A percentile compares a stretch with the other conserved stretches of the same genome.
phyloP scores from a whole-genome alignment of 1,140 invertebrate genomes.

The Leptinotarsa defecta region DNA sequence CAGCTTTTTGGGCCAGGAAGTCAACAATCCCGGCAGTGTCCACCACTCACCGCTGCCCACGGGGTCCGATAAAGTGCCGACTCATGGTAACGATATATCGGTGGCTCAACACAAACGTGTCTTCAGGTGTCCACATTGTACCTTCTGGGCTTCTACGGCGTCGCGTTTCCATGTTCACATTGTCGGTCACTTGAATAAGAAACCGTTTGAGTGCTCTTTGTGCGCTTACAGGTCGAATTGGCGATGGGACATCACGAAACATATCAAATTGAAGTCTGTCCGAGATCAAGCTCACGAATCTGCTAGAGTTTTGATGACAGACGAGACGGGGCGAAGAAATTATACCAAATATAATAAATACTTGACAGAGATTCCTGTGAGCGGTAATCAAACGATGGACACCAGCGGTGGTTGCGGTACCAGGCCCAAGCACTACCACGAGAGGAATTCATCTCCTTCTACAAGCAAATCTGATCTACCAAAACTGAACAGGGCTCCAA shows the following conservation, averaged over 20 bases:
- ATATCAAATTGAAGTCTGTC: constrained; percentile 86
- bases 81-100: constrained; percentile 55
- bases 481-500: constrained; percentile 56
- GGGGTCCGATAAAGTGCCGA: constrained; percentile 52
- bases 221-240: constrained; percentile 93
- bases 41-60: constrained; percentile 34
- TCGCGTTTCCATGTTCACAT: constrained; percentile 92
- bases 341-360: constrained; percentile 92
- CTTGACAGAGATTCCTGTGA: constrained; percentile 70
- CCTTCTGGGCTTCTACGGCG: constrained; percentile 88
- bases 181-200: constrained; percentile 88
- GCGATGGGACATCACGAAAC: constrained; percentile 95
- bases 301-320: constrained; percentile 84
- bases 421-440: constrained; percentile 44
- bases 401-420: constrained; percentile 54
- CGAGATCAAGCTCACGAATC: constrained; percentile 78
- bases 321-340: constrained; percentile 87
- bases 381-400: constrained; percentile 49
- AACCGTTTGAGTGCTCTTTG: constrained; percentile 92
- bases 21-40: constrained; percentile 23
- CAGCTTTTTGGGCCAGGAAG: constrained; percentile 44
- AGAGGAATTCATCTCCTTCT: constrained; percentile 35
- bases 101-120: constrained; percentile 61
- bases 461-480: constrained; percentile 58
- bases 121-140: constrained; percentile 88